Evolutionary conservation across 2,113 vertebrate genomes (phyloP).

Genomic region (Zapus hudsonius): DNA sequence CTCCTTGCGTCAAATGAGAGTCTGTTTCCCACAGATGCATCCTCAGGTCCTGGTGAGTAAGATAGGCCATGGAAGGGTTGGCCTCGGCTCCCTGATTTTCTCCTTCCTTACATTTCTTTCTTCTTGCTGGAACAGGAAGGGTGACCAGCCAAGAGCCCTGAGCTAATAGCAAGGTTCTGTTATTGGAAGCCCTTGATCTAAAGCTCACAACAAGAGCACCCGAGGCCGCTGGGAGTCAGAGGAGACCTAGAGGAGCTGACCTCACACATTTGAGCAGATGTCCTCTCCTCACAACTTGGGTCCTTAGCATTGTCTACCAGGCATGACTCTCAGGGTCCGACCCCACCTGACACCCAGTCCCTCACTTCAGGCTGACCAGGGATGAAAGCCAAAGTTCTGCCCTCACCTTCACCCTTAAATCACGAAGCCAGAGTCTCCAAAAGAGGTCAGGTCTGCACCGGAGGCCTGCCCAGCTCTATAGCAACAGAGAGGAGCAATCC

Average conservation of each 20-base stretch:
- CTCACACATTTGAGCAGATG: too few relatives aligned
- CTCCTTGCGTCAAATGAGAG: too few relatives aligned
- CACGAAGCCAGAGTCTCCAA: neutral
- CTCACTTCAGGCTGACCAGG: neutral
- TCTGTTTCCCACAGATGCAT: fast-evolving
- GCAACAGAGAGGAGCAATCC: neutral
- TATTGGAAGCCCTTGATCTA: too few relatives aligned
- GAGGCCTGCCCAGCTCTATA: neutral
- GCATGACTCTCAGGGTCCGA: fast-evolving
- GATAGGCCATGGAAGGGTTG: neutral
- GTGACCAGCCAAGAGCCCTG: neutral
- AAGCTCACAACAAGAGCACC: fast-evolving
- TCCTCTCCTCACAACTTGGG: neutral
- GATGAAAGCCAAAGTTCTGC: neutral
- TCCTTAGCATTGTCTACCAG: neutral
- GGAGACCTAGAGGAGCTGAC: neutral
- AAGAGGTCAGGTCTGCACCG: neutral
- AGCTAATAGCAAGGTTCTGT: neutral
- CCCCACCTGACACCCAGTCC: neutral
- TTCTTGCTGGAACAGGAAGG: neutral
- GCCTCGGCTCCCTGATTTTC: too few relatives aligned
- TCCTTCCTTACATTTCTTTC: too few relatives aligned
- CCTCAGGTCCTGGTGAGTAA: neutral
- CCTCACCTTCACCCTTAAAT: neutral
- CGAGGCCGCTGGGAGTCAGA: neutral